Conservation (phyloP, 2,797 vertebrate species). For the Xenentodon cancila region DNA sequence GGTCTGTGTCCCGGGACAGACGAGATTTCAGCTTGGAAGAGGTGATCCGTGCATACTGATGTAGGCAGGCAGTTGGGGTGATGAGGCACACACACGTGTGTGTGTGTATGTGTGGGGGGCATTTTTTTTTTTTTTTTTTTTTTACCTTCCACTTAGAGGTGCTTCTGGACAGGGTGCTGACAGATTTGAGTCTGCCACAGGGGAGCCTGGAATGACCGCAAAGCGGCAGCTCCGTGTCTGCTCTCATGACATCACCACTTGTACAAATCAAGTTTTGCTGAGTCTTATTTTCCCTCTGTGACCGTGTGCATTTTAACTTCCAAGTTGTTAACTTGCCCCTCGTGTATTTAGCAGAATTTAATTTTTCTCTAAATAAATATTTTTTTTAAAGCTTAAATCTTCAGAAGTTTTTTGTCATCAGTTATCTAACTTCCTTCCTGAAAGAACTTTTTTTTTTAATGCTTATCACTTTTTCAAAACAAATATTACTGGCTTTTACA, state of each 20-base stretch:
- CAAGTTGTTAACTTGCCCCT: too few relatives aligned
- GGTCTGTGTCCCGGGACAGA: conserved; percentile 50
- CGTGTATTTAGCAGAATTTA: too few relatives aligned
- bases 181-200: conserved; percentile 49
- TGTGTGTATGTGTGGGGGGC: conserved; percentile 20
- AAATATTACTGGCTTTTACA: too few relatives aligned
- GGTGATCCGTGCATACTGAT: conserved; percentile 49
- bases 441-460: too few relatives aligned
- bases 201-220: conserved; percentile 46
- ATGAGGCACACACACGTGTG: conserved; percentile 10
- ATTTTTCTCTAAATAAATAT: too few relatives aligned
- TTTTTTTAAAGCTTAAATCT: too few relatives aligned
- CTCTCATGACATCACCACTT: conserved; percentile 72
- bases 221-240: conserved; percentile 45
- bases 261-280: conserved; percentile 50
- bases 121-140: conserved; percentile 32
- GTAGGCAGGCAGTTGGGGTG: conserved; percentile 34
- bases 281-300: conserved; percentile 30
- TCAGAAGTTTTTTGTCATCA: too few relatives aligned
- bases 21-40: conserved; percentile 52
- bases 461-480: too few relatives aligned
- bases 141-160: conserved; percentile 42
- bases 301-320: too few relatives aligned
- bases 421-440: too few relatives aligned
- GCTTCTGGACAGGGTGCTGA: conserved; percentile 62